phyloP scores from a whole-genome alignment of 2,797 vertebrate genomes.

The Ciconia nigra region DNA sequence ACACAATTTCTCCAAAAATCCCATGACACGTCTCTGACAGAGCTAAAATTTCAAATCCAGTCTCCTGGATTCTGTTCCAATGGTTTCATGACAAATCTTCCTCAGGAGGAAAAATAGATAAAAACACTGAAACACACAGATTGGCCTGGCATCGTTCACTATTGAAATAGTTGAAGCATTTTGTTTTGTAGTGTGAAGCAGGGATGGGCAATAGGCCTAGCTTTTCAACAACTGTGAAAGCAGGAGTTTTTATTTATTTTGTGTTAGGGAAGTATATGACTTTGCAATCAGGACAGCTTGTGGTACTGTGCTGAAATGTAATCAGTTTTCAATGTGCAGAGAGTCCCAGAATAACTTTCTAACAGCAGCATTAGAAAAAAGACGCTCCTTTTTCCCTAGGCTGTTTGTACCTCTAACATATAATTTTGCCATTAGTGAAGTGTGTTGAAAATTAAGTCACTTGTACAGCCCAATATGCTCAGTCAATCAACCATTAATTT shows the following conservation, averaged over 20 bases:
- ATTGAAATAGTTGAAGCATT: neutral
- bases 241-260: neutral
- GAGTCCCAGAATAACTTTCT: conserved; percentile 17
- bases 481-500: neutral
- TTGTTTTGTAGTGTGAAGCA: neutral
- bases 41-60: neutral
- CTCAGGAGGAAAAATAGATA: neutral
- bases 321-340: neutral
- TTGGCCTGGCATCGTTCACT: neutral
- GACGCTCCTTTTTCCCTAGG: neutral
- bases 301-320: neutral
- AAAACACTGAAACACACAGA: neutral
- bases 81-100: neutral
- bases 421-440: conserved; percentile 39
- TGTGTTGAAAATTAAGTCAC: conserved; percentile 31
- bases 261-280: neutral
- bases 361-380: neutral
- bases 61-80: neutral
- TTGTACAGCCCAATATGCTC: neutral
- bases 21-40: neutral
- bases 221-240: neutral
- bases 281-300: neutral
- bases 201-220: neutral
- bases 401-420: neutral
- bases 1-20: neutral